Base-by-base conservation (phyloP, 2,113 vertebrate species). In the Pao palembangensis region DNA sequence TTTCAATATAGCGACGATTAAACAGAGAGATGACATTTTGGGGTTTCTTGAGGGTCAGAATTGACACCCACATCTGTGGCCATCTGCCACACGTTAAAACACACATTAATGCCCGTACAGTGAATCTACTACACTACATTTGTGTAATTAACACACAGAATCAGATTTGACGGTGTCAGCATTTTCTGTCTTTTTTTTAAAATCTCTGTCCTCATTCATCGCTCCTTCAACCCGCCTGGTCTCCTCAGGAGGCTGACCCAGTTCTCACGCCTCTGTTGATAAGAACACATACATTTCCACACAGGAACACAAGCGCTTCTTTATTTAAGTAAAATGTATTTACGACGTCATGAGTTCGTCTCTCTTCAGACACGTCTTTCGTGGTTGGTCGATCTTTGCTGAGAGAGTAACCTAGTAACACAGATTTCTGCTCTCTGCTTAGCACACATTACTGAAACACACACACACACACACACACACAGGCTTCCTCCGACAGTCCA, bases 391-490 rank as follows among this genome's bases (percentile, higher is more conserved):
- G 6, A 31, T 31, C 59, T 81, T 67, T 86, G 78, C 86, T 85
- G 77, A 85, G 76, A 61, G 49, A 61, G 76, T 80, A 86, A 83
- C 84, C 84, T 74, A 85, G 76, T 85, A 79, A 23, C 21, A 83
- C 80, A 78, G 56, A 76, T 87, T 75, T 63, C 51, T 54, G 47
- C 58, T 71, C 53, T 58, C 52, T 61, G 72, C 73, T 67, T 11
- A 42, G 75, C 65, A 67, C 57, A 58, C 70, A 71, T 64, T 31
- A 62, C 47, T 68, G 38, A 65, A 21, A 51, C 31, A 42, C 20
- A 25, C 21, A 51, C 14, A 25, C 34, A 53, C 38, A 44, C 51
- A 63, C 17, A 43, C 51, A 48, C 6, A 49, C 5, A 17, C 14
- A 54, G 17, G 13, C 2, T 41, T 14, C n/a, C 47, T 44, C 8